Conservation (phyloP, 2,797 vertebrate species). For the Orientallactaga sibirica region DNA sequence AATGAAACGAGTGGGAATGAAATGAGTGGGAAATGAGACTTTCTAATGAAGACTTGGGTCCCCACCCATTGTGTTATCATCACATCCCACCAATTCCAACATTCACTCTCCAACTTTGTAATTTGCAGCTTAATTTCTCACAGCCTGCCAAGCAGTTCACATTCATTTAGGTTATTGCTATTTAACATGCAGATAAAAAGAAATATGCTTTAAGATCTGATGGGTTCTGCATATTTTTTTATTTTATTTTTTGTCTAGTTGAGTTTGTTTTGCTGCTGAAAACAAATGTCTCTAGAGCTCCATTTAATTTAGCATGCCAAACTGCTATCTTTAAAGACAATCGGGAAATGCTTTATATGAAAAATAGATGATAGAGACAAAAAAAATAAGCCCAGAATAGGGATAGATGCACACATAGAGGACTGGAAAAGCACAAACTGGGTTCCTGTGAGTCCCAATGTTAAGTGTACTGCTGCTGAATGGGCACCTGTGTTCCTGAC, state of each 20-base stretch:
- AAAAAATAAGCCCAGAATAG: neutral
- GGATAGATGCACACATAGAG: neutral
- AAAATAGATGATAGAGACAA: neutral
- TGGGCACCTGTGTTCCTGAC: neutral
- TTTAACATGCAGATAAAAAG: slow-evolving; percentile 58
- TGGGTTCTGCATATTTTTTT: slow-evolving; percentile 43
- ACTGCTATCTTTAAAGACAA: slow-evolving; percentile 73
- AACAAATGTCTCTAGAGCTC: slow-evolving; percentile 58
- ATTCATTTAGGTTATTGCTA: slow-evolving; percentile 78
- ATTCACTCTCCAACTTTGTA: slow-evolving; percentile 48
- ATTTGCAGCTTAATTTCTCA: slow-evolving; percentile 75
- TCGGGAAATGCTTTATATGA: slow-evolving; percentile 68
- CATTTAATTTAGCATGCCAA: slow-evolving; percentile 77
- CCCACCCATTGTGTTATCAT: slow-evolving; percentile 51
- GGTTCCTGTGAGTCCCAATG: neutral
- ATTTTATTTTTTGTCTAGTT: slow-evolving; percentile 59
- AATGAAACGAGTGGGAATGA: slow-evolving; percentile 77
- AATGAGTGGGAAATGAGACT: slow-evolving; percentile 71
- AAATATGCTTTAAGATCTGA: slow-evolving; percentile 80
- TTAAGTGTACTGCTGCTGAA: neutral
- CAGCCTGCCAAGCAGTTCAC: slow-evolving; percentile 55
- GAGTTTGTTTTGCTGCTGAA: slow-evolving; percentile 76
- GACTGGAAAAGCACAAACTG: slow-evolving; percentile 24
- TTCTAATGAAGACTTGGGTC: slow-evolving; percentile 59
- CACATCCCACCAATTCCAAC: slow-evolving; percentile 56